These are phyloP conservation scores for Drosophila nigromelanica DNA, from an alignment of 1,140 invertebrate species.

Conservation along the genomic window DNA sequence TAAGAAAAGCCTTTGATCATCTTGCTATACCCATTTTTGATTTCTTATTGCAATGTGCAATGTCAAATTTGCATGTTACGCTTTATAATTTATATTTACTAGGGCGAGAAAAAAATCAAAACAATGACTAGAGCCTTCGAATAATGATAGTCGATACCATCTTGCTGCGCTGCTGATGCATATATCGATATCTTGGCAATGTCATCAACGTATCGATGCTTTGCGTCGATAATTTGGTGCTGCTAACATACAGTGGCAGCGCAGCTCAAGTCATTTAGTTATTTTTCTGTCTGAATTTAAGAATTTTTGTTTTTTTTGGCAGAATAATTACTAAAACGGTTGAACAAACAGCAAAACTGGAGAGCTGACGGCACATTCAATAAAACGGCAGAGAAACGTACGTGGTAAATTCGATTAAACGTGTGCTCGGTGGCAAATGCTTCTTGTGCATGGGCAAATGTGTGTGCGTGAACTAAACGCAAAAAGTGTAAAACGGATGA, in stretches of 20 bases:
- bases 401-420: slow-evolving; percentile 65
- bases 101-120: not conserved
- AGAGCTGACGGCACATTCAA: slow-evolving; percentile 37
- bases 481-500: slow-evolving; percentile 69
- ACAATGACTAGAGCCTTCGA: slow-evolving; percentile 1
- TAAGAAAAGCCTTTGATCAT: not conserved
- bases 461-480: slow-evolving; percentile 60
- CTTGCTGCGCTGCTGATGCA: not conserved
- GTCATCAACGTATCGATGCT: slow-evolving; percentile 21
- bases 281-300: slow-evolving; percentile 50
- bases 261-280: slow-evolving; percentile 53
- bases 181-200: slow-evolving; percentile 12
- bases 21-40: not conserved
- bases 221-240: slow-evolving; percentile 35
- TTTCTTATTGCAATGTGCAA: not conserved
- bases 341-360: slow-evolving; percentile 34
- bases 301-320: slow-evolving; percentile 50
- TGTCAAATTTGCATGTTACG: not conserved
- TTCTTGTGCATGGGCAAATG: slow-evolving; percentile 36
- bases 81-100: not conserved
- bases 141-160: not conserved
- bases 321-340: slow-evolving; percentile 36
- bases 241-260: slow-evolving; percentile 45
- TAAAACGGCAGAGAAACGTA: slow-evolving; percentile 55
- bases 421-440: slow-evolving; percentile 46